Evolutionary conservation across 2,797 vertebrate genomes (phyloP).

Genomic region (Sebastes flavidus): DNA sequence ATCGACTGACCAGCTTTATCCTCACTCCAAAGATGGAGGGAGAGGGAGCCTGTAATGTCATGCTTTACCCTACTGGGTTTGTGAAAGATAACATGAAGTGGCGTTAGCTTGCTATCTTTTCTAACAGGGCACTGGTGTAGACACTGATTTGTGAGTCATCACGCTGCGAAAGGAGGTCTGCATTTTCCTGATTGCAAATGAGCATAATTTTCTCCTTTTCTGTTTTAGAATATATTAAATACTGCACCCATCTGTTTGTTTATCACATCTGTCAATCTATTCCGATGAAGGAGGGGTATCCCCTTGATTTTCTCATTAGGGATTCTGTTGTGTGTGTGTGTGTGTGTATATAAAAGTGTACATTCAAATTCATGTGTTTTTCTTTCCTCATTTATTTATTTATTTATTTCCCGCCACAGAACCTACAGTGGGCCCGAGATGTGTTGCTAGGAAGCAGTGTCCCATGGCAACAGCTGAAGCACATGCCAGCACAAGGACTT

Average conservation of each 20-base stretch:
- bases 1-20: conserved; percentile 20
- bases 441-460: conserved; percentile 99
- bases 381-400: conserved; percentile 29
- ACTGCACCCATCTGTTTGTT: background rate
- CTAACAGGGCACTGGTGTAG: conserved; percentile 3
- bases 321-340: background rate
- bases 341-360: background rate
- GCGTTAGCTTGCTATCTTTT: conserved; percentile 32
- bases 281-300: background rate
- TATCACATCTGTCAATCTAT: background rate
- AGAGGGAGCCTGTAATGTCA: conserved; percentile 23
- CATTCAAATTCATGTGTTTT: conserved; percentile 38
- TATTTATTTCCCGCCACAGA: conserved; percentile 84
- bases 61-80: conserved; percentile 3
- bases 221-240: background rate
- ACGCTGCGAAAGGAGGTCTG: conserved; percentile 28
- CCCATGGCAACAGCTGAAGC: conserved; percentile 99
- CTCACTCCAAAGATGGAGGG: conserved; percentile 11
- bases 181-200: conserved; percentile 46
- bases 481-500: conserved; percentile 99
- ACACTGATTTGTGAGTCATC: conserved; percentile 57
- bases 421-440: conserved; percentile 98
- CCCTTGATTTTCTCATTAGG: background rate
- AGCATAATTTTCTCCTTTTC: background rate
- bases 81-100: conserved; percentile 21